Evolutionary conservation across 2,797 vertebrate species (phyloP), one percentile per base, ranked within the genome.

Genomic region (Danionella dracula): DNA sequence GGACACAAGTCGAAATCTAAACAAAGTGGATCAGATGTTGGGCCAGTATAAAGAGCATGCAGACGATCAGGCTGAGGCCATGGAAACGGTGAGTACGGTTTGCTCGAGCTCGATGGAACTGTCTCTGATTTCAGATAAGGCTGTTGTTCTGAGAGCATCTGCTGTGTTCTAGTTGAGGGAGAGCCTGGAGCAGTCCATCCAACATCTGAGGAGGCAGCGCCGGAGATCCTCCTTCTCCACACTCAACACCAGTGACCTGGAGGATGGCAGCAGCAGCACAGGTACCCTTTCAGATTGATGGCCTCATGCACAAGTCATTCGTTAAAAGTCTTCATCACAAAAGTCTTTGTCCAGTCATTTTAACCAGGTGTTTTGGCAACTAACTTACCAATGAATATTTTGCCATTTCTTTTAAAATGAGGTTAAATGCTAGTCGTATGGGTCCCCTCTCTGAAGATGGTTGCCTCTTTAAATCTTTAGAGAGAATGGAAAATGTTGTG

Each of bases 1-100:
- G 96, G 94, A 95, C 73, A 95, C 95, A 55, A 96, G 90, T 77
- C 87, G 87, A 72, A 96, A 94, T 81, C 81, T 99, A 66, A 87
- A 76, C 68, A 93, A 91, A 66, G 93, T 99, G 29, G 96, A 97
- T 82, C 87, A 78, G 76, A 93, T 96, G 89, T 85, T 99, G 76
- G 94, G 92, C 58, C 91, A 90, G 40, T 97, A 96, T 83, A 88
- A 88, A 68, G 93, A 93, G 8, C 89, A 93, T 55, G 91, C 90
- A 72, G 87, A 88, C 11, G 91, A 91, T 29, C 93, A 97, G 78
- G 87, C 91, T 0, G 88, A 93, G 78, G 86, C 90, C 65, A 91
- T 98, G 84, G 81, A 88, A 70, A 82, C 88, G 35, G 95, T 98
- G 64, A 90, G 92, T 71, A 15, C 51, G 2, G 42, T 8, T 12